A percentile compares a stretch with the other conserved stretches of the same genome.
Conservation (phyloP, 2,888 invertebrate species). For the Argyresthia albistria region DNA sequence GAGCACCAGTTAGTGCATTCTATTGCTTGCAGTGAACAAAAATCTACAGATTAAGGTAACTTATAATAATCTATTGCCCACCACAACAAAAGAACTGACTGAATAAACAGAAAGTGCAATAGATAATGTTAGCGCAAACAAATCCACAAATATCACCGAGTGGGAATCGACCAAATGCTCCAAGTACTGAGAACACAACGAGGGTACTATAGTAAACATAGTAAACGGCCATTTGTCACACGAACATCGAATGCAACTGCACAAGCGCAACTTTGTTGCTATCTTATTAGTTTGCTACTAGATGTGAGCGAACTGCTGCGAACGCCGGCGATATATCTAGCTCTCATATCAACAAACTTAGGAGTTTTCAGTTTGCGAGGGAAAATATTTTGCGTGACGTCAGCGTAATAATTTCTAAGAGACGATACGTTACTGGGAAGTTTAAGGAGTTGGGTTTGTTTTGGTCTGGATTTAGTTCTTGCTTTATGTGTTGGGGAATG, state of each 20-base stretch:
- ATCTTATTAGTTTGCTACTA: conserved; percentile 20
- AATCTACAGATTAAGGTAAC: no score
- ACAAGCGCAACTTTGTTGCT: conserved; percentile 53
- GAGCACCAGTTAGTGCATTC: no score
- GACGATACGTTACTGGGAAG: background rate
- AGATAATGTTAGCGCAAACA: no score
- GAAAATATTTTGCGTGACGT: conserved; percentile 39
- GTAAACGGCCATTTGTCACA: conserved; percentile 42
- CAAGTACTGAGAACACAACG: no score
- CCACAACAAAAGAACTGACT: no score
- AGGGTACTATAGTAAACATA: conserved; percentile 15
- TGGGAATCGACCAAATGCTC: no score
- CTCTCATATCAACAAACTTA: conserved; percentile 44
- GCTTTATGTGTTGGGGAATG: background rate
- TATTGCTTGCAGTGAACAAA: no score
- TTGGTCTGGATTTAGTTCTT: background rate
- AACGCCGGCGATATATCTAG: conserved; percentile 38
- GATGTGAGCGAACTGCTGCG: conserved; percentile 28
- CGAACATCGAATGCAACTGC: conserved; percentile 4
- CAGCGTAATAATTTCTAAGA: conserved; percentile 20
- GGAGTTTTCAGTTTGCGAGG: conserved; percentile 25
- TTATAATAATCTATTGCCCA: no score
- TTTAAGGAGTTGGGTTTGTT: background rate
- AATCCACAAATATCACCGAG: no score
- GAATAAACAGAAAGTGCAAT: no score